phyloP scores from a whole-genome alignment of 2,888 invertebrate species.

The Tachina fera region DNA sequence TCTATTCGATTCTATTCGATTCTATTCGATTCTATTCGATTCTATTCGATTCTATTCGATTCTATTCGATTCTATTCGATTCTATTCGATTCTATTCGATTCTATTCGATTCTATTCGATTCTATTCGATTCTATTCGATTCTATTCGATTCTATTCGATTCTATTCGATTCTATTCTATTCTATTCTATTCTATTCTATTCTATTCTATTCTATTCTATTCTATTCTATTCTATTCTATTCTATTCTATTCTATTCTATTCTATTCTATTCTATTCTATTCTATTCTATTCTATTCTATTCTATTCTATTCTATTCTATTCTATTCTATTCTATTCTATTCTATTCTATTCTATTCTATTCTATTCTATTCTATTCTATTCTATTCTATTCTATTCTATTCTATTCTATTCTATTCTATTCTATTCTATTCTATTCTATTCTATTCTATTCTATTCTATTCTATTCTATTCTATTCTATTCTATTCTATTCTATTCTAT shows the following conservation, averaged over 20 bases:
- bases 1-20: constrained; percentile 31
- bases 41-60: too few species aligned
- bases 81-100: too few species aligned
- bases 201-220: constrained; percentile 28
- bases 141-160: too few species aligned
- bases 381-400: constrained; percentile 43
- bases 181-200: constrained; percentile 34
- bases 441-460: constrained; percentile 31
- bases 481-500: constrained; percentile 33
- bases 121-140: too few species aligned
- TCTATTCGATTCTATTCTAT: too few species aligned
- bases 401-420: constrained; percentile 37
- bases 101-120: too few species aligned
- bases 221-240: constrained; percentile 42
- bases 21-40: too few species aligned
- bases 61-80: too few species aligned
- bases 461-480: constrained; percentile 34
- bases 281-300: constrained; percentile 31
- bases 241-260: constrained; percentile 35
- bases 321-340: constrained; percentile 36
- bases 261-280: constrained; percentile 33
- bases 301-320: constrained; percentile 27
- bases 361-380: constrained; percentile 39
- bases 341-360: constrained; percentile 35
- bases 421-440: constrained; percentile 22